These are phyloP conservation scores for Tauraco erythrolophus DNA, from an alignment of 2,113 vertebrate species.

Conservation along the genomic window DNA sequence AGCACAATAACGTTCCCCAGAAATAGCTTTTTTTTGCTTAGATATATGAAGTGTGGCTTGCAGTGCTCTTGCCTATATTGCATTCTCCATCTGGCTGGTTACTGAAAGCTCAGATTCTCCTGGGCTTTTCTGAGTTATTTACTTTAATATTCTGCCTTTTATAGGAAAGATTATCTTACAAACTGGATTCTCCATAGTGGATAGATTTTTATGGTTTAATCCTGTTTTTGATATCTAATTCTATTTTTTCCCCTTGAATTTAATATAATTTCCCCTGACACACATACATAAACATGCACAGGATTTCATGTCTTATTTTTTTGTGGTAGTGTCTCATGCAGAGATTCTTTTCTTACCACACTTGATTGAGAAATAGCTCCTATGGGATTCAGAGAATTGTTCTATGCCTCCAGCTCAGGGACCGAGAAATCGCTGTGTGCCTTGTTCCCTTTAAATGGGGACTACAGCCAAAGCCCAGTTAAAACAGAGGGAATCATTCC, in stretches of 20 bases:
- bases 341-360: constrained; percentile 33
- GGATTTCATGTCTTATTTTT: constrained; percentile 20
- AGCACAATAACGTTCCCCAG: neutral
- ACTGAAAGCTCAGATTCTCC: constrained; percentile 57
- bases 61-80: constrained; percentile 47
- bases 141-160: constrained; percentile 71
- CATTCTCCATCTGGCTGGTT: constrained; percentile 68
- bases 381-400: constrained; percentile 35
- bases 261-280: constrained; percentile 42
- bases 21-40: neutral
- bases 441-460: constrained; percentile 17
- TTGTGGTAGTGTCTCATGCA: constrained; percentile 3
- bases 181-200: constrained; percentile 64
- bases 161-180: constrained; percentile 69
- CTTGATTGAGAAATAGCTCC: constrained; percentile 48
- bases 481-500: constrained; percentile 27
- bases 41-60: constrained; percentile 2
- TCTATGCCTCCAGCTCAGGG: constrained; percentile 2
- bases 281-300: neutral
- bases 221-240: constrained; percentile 64
- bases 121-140: constrained; percentile 73
- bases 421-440: neutral
- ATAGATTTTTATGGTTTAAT: constrained; percentile 70
- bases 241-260: constrained; percentile 52
- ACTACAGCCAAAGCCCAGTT: constrained; percentile 29